Percentiles rank a stretch among this genome's conserved stretches.
Evolutionary conservation across 2,888 invertebrate species (phyloP).

Genomic region (Polylopha cassiicola): DNA sequence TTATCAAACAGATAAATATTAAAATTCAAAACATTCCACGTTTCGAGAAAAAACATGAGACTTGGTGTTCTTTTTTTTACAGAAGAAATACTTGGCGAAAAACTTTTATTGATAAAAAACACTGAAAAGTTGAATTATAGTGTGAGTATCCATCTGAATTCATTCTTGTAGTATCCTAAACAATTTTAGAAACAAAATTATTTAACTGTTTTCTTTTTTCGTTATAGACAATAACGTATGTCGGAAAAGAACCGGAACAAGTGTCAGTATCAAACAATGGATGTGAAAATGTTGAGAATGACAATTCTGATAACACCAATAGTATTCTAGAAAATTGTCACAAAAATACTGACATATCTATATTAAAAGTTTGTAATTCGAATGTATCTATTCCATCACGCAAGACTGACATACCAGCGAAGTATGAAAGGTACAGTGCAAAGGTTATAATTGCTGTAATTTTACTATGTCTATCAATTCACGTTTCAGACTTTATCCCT

Average conservation of each 20-base stretch:
- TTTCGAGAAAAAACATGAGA: too few relatives aligned
- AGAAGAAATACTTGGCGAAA: conserved; percentile 62
- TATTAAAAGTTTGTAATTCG: too few relatives aligned
- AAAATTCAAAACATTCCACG: too few relatives aligned
- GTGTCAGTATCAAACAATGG: conserved; percentile 23
- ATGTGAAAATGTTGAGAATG: conserved; percentile 25
- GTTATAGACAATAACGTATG: conserved; percentile 48
- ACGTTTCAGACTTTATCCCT: conserved; percentile 42
- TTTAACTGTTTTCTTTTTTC: conserved; percentile 27
- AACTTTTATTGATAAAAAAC: conserved; percentile 53
- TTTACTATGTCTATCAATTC: conserved; percentile 39
- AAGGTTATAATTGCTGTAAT: conserved; percentile 6
- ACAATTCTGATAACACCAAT: background rate
- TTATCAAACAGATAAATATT: too few relatives aligned
- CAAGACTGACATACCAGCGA: background rate
- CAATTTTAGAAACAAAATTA: conserved; percentile 5
- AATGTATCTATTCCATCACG: too few relatives aligned
- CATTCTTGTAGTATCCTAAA: too few relatives aligned
- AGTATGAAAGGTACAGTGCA: background rate
- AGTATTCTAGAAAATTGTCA: background rate
- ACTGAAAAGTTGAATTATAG: conserved; percentile 51
- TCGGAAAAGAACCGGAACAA: conserved; percentile 44
- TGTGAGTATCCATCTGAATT: conserved; percentile 38
- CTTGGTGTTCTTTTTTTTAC: too few relatives aligned
- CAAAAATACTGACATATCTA: conserved; percentile 1